These are phyloP conservation scores for Anableps anableps DNA, from an alignment of 2,797 vertebrate species.

Conservation along the genomic window DNA sequence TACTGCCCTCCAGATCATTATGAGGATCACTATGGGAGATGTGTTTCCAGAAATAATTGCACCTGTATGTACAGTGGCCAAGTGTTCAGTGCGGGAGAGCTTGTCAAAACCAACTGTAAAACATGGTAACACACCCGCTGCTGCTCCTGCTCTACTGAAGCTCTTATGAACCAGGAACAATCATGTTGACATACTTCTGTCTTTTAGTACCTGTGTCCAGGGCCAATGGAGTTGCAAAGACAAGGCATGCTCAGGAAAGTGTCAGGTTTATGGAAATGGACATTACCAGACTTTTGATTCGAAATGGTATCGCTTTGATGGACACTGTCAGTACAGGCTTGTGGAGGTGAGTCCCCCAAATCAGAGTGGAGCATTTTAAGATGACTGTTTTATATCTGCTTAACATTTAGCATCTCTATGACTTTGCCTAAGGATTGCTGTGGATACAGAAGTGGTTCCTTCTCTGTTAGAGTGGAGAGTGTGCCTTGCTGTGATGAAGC, in stretches of 20 bases:
- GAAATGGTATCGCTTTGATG: slow-evolving; percentile 83
- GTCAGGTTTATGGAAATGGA: slow-evolving; percentile 87
- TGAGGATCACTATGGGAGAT: slow-evolving; percentile 81
- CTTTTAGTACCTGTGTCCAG: slow-evolving; percentile 75
- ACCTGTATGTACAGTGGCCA: slow-evolving; percentile 81
- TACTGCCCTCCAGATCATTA: slow-evolving; percentile 82
- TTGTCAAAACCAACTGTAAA: slow-evolving; percentile 79
- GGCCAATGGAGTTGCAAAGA: slow-evolving; percentile 82
- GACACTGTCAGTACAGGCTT: slow-evolving; percentile 86
- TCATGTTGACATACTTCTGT: not conserved
- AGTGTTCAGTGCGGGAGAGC: slow-evolving; percentile 75
- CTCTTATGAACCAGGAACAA: rapidly evolving
- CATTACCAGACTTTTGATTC: slow-evolving; percentile 86
- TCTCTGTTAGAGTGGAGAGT: slow-evolving; percentile 76
- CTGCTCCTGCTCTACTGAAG: not conserved
- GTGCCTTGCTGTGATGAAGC: slow-evolving; percentile 82
- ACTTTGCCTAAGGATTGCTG: slow-evolving; percentile 65
- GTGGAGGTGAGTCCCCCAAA: slow-evolving; percentile 79
- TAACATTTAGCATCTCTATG: not conserved
- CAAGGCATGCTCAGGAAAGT: slow-evolving; percentile 78
- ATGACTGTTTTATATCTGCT: not conserved
- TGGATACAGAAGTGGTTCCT: slow-evolving; percentile 40
- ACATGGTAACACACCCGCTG: slow-evolving; percentile 74
- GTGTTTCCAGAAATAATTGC: slow-evolving; percentile 78
- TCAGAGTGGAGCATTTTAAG: not conserved